A percentile compares a stretch with the other conserved stretches of the same genome.
Evolutionary conservation across 2,797 vertebrate species (phyloP).

Genomic region (Poliocrania exsul): DNA sequence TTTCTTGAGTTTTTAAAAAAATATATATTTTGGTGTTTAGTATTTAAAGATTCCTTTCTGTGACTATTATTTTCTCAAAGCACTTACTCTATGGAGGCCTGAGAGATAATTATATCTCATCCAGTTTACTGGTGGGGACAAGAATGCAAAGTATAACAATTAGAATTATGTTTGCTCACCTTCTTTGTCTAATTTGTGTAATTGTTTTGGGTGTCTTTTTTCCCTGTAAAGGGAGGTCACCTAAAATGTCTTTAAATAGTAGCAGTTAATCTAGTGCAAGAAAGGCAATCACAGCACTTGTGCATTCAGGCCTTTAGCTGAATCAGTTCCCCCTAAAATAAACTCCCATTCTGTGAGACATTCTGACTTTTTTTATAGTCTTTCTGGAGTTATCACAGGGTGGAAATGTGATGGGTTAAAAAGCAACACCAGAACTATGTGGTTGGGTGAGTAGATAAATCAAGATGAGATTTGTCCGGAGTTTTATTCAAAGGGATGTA

Average conservation of each 20-base stretch:
- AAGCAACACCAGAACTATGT: neutral
- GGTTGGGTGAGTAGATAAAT: neutral
- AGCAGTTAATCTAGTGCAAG: neutral
- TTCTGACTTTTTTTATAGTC: neutral
- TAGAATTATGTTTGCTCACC: neutral
- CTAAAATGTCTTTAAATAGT: neutral
- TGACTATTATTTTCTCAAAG: neutral
- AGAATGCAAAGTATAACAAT: neutral
- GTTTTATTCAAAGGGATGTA: neutral
- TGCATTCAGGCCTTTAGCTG: neutral
- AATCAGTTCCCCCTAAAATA: neutral
- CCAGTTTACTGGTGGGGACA: neutral
- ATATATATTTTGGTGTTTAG: neutral
- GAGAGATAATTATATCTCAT: neutral
- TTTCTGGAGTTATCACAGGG: neutral
- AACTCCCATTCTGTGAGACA: neutral
- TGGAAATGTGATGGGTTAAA: neutral
- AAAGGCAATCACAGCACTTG: neutral
- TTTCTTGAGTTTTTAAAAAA: neutral
- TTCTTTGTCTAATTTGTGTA: neutral
- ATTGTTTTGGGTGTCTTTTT: neutral
- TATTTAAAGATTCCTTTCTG: neutral
- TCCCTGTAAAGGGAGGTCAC: neutral
- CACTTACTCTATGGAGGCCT: neutral
- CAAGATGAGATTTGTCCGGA: neutral